Base-by-base conservation (phyloP, 2,888 invertebrate genomes). In the Acronicta alni region DNA sequence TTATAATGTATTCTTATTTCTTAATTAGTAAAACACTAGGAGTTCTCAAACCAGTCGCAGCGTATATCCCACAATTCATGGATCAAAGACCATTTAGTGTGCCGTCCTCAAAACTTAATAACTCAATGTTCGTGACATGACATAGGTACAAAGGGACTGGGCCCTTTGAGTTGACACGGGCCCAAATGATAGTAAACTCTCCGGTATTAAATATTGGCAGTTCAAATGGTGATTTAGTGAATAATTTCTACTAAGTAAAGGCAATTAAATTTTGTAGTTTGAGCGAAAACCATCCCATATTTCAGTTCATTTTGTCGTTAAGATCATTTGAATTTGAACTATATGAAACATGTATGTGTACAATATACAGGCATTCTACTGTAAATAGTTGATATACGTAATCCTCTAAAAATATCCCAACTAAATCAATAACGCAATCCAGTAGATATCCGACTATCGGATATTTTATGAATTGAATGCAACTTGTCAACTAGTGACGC, bases 401-500 rank as follows among this genome's bases (percentile, higher is more conserved):
- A 56, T 73, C 46, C 69, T 23, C 15, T n/a, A 45, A 57, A 64
- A 59, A 64, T 47, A 55, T 38, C 41, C 42, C 8, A 6, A 4
- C 15, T 44, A 72, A 64, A 67, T 75, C 72, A 61, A 73, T 75
- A 72, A 43, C 37, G 46, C 18, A 41, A 32, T 37, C n/a, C 55
- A 56, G 18, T 66, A n/a, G n/a, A n/a, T n/a, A 42, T 55, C 9
- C 18, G 32, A 23, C n/a, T 9, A 41, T 39, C 41, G 45, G 42
- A 60, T 61, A 67, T 62, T 59, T 59, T 72, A 67, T 75, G 51
- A 62, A 71, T 38, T 47, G 51, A 53, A 73, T 68, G 38, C 15
- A 60, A 16, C 12, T 35, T 38, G 51, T 58, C 66, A 23, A 38
- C 16, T 15, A 57, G 26, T 56, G 68, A 72, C 57, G 57, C 45